A percentile compares a stretch with the other conserved stretches of the same genome.
These are phyloP conservation scores for Oncopodura yosiiana DNA, from an alignment of 1,140 invertebrate species.

Conservation along the genomic window DNA sequence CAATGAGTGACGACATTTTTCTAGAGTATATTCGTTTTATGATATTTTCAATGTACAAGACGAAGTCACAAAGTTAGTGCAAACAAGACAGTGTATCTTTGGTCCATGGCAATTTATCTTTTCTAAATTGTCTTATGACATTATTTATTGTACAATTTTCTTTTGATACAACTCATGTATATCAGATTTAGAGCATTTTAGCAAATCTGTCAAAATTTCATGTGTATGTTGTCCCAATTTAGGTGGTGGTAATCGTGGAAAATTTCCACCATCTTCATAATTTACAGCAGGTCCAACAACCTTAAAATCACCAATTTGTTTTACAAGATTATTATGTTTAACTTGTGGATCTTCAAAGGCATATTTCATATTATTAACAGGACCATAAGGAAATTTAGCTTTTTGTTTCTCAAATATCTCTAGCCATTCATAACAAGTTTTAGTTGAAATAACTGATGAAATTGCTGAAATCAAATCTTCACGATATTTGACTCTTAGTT, in stretches of 20 bases:
- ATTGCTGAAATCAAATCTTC: constrained; percentile 56
- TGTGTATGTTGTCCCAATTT: constrained; percentile 75
- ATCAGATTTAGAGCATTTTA: constrained; percentile 55
- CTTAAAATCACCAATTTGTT: constrained; percentile 52
- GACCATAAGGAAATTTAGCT: constrained; percentile 75
- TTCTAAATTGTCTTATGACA: neutral
- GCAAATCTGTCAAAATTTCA: constrained; percentile 57
- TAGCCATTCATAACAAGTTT: constrained; percentile 68
- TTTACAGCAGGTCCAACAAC: constrained; percentile 76
- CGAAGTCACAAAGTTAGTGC: too few species aligned
- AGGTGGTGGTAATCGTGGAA: constrained; percentile 64
- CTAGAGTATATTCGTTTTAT: too few species aligned
- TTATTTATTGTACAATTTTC: neutral
- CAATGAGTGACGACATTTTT: too few species aligned
- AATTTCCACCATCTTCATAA: constrained; percentile 62
- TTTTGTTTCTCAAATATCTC: constrained; percentile 57
- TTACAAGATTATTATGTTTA: constrained; percentile 37
- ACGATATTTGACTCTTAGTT: constrained; percentile 63
- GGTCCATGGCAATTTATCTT: neutral
- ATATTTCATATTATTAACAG: constrained; percentile 73
- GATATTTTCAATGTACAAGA: too few species aligned
- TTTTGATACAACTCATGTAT: constrained; percentile 40
- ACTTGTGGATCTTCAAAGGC: constrained; percentile 84
- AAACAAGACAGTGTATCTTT: too few species aligned
- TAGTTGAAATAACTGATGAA: constrained; percentile 50